Evolutionary conservation across 2,888 invertebrate genomes (phyloP).

Genomic region (Sarcophaga variegata): DNA sequence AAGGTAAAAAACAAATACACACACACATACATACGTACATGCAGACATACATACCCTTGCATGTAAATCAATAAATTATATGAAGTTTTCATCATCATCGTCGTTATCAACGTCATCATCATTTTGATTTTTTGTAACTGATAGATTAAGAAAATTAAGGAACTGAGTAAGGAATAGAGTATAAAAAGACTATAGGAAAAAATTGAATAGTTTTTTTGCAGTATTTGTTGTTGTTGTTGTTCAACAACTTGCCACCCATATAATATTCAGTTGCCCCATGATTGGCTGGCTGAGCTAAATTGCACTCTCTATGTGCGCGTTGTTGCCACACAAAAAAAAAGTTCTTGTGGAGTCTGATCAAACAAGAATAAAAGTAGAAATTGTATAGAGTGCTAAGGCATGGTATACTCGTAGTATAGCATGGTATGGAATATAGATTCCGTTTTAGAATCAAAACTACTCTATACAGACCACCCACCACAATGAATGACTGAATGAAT

Average conservation of each 20-base stretch:
- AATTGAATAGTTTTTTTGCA: background rate
- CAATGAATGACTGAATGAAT: background rate
- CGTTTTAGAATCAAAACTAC: constrained; percentile 38
- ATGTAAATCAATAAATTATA: constrained; percentile 22
- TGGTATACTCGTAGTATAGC: background rate
- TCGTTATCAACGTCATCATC: constrained; percentile 23
- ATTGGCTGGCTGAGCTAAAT: constrained; percentile 23
- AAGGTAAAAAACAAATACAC: constrained; percentile 11
- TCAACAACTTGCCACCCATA: constrained; percentile 65
- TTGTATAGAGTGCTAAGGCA: no score
- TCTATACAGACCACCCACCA: constrained; percentile 75
- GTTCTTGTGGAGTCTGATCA: constrained; percentile 63
- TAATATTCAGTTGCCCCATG: constrained; percentile 43
- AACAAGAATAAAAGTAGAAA: constrained; percentile 58
- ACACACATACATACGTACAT: constrained; percentile 22
- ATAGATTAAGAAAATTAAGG: background rate
- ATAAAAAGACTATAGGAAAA: background rate
- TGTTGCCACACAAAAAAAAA: background rate
- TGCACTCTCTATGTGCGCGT: background rate
- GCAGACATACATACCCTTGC: background rate
- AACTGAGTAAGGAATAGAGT: no score
- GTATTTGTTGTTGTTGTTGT: background rate
- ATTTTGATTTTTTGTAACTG: constrained; percentile 16
- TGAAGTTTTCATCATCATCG: constrained; percentile 4
- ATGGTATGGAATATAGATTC: constrained; percentile 10